Evolutionary conservation across 2,888 invertebrate genomes (phyloP).

Genomic region (Heliothis peltigera): DNA sequence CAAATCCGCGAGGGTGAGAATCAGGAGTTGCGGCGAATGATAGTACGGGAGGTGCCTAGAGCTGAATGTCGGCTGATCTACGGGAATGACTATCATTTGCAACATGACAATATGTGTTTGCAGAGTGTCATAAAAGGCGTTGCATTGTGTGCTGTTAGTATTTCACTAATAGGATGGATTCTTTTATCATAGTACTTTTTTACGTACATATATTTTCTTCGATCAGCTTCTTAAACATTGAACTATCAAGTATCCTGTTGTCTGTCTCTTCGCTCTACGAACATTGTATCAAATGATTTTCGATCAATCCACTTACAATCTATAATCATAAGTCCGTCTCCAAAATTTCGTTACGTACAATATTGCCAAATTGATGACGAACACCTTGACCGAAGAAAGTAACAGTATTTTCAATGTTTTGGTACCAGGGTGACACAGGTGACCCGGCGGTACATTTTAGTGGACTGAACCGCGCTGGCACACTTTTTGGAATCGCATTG

Average conservation of each 20-base stretch:
- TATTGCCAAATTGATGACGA: background rate
- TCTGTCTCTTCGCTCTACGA: too few relatives aligned
- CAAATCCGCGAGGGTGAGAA: slow-evolving; percentile 85
- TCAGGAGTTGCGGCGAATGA: slow-evolving; percentile 85
- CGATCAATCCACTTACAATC: background rate
- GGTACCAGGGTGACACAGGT: slow-evolving; percentile 84
- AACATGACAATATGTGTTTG: slow-evolving; percentile 84
- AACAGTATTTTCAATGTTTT: slow-evolving; percentile 53
- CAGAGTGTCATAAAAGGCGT: slow-evolving; percentile 80
- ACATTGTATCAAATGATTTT: background rate
- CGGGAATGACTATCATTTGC: slow-evolving; percentile 83
- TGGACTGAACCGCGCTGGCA: slow-evolving; percentile 81
- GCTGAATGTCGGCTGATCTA: slow-evolving; percentile 77
- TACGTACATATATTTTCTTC: too few relatives aligned
- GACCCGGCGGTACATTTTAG: slow-evolving; percentile 86
- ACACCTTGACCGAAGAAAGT: slow-evolving; percentile 36
- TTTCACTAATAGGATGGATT: background rate
- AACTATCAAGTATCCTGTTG: too few relatives aligned
- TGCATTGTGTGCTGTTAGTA: slow-evolving; percentile 83
- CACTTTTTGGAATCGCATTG: slow-evolving; percentile 81
- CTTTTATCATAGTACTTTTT: too few relatives aligned
- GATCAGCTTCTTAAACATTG: too few relatives aligned
- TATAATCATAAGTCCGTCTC: too few relatives aligned
- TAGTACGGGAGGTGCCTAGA: slow-evolving; percentile 76
- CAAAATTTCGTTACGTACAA: slow-evolving; percentile 6